Conservation (phyloP, 92 coral and sea anemone species). For the Pocillopora meandrina region DNA sequence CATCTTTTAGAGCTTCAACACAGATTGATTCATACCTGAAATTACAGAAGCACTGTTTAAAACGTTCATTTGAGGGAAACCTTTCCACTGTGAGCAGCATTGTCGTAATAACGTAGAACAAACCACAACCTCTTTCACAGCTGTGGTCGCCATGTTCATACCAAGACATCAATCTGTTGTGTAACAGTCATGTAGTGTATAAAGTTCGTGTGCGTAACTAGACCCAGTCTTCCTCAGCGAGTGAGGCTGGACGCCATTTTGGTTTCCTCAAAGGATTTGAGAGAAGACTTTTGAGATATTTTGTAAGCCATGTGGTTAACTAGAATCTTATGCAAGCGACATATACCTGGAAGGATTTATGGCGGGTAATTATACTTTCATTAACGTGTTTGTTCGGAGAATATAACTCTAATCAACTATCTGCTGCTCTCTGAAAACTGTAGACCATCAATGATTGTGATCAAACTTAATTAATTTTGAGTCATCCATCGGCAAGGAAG, state of each 20-base stretch:
- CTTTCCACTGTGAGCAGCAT: conserved; percentile 32
- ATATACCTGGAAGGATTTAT: conserved; percentile 81
- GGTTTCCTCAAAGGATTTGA: background rate
- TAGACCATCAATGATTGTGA: too few relatives aligned
- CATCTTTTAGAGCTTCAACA: background rate
- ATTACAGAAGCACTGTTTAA: conserved; percentile 21
- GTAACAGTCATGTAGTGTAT: conserved; percentile 17
- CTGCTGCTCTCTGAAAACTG: too few relatives aligned
- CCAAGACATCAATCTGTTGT: background rate
- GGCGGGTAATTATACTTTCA: conserved; percentile 63
- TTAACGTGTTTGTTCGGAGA: background rate
- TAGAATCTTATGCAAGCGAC: conserved; percentile 59
- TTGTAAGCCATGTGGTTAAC: conserved; percentile 70
- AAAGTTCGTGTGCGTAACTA: background rate
- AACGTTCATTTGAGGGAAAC: background rate
- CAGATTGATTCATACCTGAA: conserved; percentile 48
- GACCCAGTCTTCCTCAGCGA: conserved; percentile 39
- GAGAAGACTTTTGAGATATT: background rate
- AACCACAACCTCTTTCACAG: background rate
- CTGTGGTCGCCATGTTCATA: conserved; percentile 75
- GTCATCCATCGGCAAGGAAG: too few relatives aligned
- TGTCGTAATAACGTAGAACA: conserved; percentile 50
- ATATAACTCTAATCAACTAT: too few relatives aligned
- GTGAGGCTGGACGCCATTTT: conserved; percentile 40
- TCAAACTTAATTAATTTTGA: too few relatives aligned